phyloP scores from a whole-genome alignment of 2,113 vertebrate species.

The Reinhardtius hippoglossoides region DNA sequence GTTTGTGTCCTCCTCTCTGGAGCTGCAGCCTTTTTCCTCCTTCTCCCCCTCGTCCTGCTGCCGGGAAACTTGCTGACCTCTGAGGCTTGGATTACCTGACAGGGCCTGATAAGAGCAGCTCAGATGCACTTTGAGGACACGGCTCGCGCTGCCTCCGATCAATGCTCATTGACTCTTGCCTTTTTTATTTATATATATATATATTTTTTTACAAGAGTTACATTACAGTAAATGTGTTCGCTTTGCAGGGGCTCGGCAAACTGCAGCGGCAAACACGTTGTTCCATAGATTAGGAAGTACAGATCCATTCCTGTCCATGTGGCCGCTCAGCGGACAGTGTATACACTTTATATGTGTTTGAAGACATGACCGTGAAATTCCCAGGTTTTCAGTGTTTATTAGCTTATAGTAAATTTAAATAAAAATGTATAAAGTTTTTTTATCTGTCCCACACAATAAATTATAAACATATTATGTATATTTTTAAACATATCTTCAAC shows the following conservation, averaged over 20 bases:
- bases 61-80: constrained; percentile 74
- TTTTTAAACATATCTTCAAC: too few relatives aligned
- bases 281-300: constrained; percentile 65
- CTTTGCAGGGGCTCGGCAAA: constrained; percentile 69
- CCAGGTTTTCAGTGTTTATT: too few relatives aligned
- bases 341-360: too few relatives aligned
- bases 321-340: neutral
- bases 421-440: too few relatives aligned
- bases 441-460: too few relatives aligned
- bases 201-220: constrained; percentile 70
- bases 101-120: constrained; percentile 55
- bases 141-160: constrained; percentile 59
- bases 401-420: too few relatives aligned
- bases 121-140: constrained; percentile 66
- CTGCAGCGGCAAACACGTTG: constrained; percentile 60
- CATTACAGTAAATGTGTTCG: constrained; percentile 82
- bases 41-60: constrained; percentile 53
- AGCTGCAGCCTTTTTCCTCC: constrained; percentile 28
- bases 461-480: too few relatives aligned
- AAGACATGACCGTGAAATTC: too few relatives aligned
- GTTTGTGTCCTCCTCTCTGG: neutral
- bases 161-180: constrained; percentile 64
- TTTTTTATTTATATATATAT: constrained; percentile 17
- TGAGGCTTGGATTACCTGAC: constrained; percentile 73
- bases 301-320: constrained; percentile 1